Conservation (phyloP, 2,113 vertebrate genomes). For the Heliornis fulica region DNA sequence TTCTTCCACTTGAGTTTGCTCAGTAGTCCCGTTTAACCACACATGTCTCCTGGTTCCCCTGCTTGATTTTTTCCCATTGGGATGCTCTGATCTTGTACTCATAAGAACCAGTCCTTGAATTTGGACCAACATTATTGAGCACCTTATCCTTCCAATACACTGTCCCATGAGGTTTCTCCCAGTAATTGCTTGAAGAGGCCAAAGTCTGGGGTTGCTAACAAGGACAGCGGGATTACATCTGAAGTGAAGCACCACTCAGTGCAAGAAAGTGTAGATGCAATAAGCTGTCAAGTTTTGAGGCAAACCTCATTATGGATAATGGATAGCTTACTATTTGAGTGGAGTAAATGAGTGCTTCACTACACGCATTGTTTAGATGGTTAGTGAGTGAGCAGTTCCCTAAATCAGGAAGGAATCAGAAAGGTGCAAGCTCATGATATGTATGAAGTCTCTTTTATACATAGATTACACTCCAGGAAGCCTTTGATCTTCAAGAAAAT, state of each 20-base stretch:
- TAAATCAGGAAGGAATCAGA: background rate
- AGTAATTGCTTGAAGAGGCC: too few relatives aligned
- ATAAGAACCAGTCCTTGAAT: too few relatives aligned
- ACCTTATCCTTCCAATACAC: too few relatives aligned
- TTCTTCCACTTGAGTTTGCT: too few relatives aligned
- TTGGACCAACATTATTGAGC: too few relatives aligned
- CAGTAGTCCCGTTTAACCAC: too few relatives aligned
- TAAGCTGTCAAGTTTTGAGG: background rate
- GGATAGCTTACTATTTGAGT: background rate
- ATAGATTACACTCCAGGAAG: background rate
- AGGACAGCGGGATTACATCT: background rate
- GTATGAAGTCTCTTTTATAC: background rate
- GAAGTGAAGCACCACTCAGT: background rate
- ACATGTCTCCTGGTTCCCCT: too few relatives aligned
- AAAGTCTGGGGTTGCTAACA: rapidly evolving
- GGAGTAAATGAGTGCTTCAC: background rate
- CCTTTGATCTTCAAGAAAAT: constrained; percentile 18
- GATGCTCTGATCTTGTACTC: too few relatives aligned
- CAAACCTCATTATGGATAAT: background rate
- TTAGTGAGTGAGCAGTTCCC: background rate
- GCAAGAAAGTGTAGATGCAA: background rate
- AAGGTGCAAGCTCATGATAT: background rate
- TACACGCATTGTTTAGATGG: background rate
- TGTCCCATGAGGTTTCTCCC: too few relatives aligned
- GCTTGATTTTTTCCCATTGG: too few relatives aligned